Percentiles rank a stretch among this genome's conserved stretches.
Conservation (phyloP, 2,888 invertebrate genomes). For the Anticlea derivata region DNA sequence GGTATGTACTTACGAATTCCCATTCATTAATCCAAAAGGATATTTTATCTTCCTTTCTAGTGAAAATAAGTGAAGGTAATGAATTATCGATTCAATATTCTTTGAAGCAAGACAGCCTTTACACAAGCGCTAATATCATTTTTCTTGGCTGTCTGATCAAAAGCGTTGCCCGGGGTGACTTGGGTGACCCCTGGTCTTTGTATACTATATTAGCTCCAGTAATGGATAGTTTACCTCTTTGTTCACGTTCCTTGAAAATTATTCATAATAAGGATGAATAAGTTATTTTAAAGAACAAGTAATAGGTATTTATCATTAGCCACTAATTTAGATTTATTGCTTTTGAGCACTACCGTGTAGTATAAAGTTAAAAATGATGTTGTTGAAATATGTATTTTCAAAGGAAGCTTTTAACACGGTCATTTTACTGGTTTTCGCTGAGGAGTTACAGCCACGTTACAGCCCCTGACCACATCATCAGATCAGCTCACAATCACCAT, state of each 20-base stretch:
- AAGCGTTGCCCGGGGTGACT: slow-evolving; percentile 7
- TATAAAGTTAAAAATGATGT: no score
- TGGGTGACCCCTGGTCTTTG: slow-evolving; percentile 1
- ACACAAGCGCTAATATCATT: slow-evolving; percentile 10
- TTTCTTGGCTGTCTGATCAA: slow-evolving; percentile 15
- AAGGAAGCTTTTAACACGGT: no score
- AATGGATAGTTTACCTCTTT: background rate
- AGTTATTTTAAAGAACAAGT: no score
- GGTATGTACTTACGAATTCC: background rate
- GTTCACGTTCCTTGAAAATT: background rate
- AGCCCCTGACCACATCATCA: no score
- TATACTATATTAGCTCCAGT: background rate
- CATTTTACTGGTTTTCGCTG: no score
- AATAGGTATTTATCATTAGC: no score
- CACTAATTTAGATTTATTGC: no score
- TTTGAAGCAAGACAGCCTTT: slow-evolving; percentile 6
- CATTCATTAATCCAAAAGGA: background rate
- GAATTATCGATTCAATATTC: slow-evolving; percentile 14
- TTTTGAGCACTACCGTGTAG: no score
- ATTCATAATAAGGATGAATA: no score
- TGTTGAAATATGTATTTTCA: no score
- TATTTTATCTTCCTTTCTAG: background rate
- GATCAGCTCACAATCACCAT: no score
- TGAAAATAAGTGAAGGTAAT: slow-evolving; percentile 5
- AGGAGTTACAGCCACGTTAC: no score